Evolutionary conservation across 92 coral and sea anemone species (phyloP), one percentile per base, ranked within the genome.

Genomic region (Umimayanthus kanabou): DNA sequence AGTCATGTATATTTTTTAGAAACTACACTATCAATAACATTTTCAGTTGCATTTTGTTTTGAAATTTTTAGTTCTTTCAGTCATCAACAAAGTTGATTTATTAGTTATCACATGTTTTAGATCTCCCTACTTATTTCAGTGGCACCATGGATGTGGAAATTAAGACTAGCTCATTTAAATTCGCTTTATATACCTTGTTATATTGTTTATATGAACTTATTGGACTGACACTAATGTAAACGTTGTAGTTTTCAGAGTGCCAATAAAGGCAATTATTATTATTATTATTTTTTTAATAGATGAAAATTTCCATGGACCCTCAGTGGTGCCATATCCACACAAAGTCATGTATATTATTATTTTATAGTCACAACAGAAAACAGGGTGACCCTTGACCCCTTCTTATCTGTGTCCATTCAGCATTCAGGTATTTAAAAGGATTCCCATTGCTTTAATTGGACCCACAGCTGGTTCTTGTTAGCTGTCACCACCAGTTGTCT

Each of bases 401-500:
- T 16, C 58, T 66, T 43, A 64, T 81, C 85, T 11, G 33, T 39
- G 16, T 30, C 20, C 22, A 10, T 33, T 10, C 33, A 18, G 55
- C 20, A 70, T 83, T 83, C 65, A 43, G 39, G 40, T 28, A 18
- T n/a, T 57, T 18, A 6, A 6, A 37, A 81, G 25, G 49, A 18
- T 58, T 39, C 6, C 9, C 18, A 8, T 57, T 82, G 16, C 29
- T 66, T 82, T 69, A 55, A 45, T 66, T 7, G 45, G 13, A 65
- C 15, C 15, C 4, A 40, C 73, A 82, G 76, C 58, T 83, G 77
- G 45, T 29, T 83, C 45, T 5, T 70, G 77, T 69, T 30, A 65
- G 37, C 22, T 83, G 37, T 18, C 82, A 49, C 66, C 76, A 65
- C 55, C 49, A 45, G 47, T 3, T 13, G 20, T 26, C 58, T 65